Evolutionary conservation across 2,113 vertebrate genomes (phyloP).

Genomic region (Crotalus horridus): DNA sequence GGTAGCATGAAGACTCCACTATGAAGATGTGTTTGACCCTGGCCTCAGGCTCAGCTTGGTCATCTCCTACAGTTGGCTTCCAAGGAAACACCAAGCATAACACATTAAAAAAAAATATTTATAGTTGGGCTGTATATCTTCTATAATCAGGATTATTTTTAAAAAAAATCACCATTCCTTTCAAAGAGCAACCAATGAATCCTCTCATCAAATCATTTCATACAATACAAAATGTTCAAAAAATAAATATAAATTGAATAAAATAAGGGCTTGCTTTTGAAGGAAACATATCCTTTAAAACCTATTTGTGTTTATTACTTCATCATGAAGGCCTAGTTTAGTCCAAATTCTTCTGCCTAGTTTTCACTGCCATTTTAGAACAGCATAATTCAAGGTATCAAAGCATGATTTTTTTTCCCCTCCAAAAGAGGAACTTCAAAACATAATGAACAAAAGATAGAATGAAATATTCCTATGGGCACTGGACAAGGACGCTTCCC

Average conservation of each 20-base stretch:
- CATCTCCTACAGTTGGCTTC: not conserved
- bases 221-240: not conserved
- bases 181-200: not conserved
- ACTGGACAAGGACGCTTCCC: not conserved
- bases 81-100: not conserved
- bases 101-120: not conserved
- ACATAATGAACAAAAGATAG: not conserved
- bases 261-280: not conserved
- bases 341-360: conserved; percentile 27
- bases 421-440: not conserved
- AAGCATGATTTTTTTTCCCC: not conserved
- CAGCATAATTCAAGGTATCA: rapidly evolving
- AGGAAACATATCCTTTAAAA: conserved; percentile 7
- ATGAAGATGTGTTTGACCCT: not conserved
- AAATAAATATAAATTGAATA: not conserved
- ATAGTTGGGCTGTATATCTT: not conserved
- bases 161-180: not conserved
- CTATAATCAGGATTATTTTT: not conserved
- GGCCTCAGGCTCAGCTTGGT: not conserved
- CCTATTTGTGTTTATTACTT: conserved; percentile 28
- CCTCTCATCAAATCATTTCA: not conserved
- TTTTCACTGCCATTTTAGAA: not conserved
- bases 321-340: conserved; percentile 41
- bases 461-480: no score
- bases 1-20: not conserved